A percentile compares a stretch with the other conserved stretches of the same genome.
Evolutionary conservation across 2,888 invertebrate species (phyloP).

Genomic region (Lymantria dispar): DNA sequence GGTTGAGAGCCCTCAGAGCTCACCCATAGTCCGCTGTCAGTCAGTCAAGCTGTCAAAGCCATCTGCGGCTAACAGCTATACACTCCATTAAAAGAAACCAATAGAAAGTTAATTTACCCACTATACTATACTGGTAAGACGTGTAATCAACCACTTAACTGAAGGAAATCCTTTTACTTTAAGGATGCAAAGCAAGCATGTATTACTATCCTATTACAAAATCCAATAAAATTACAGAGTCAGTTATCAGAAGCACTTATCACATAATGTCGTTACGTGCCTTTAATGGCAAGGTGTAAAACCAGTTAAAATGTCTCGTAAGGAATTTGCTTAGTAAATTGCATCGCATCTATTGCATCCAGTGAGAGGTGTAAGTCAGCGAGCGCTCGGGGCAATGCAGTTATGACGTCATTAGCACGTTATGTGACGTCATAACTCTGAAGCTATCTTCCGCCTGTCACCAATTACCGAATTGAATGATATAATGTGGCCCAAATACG

Average conservation of each 20-base stretch:
- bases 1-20: no score
- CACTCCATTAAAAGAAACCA: no score
- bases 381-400: slow-evolving; percentile 67
- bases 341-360: slow-evolving; percentile 57
- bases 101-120: no score
- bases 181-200: slow-evolving; percentile 18
- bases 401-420: slow-evolving; percentile 79
- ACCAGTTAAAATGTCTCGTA: slow-evolving; percentile 40
- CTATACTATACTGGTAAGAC: no score
- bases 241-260: slow-evolving; percentile 25
- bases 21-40: no score
- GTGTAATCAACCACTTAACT: slow-evolving; percentile 7
- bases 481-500: slow-evolving; percentile 56
- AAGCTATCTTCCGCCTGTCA: slow-evolving; percentile 75
- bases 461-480: slow-evolving; percentile 72
- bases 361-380: slow-evolving; percentile 52
- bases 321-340: slow-evolving; percentile 56
- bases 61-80: no score
- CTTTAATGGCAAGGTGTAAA: slow-evolving; percentile 40
- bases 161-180: slow-evolving; percentile 18
- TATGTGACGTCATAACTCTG: slow-evolving; percentile 76
- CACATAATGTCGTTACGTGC: slow-evolving; percentile 26
- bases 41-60: no score
- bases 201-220: slow-evolving; percentile 12
- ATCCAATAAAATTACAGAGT: slow-evolving; percentile 15